Base-by-base conservation (phyloP, 2,113 vertebrate species). In the Rhinoderma darwinii region DNA sequence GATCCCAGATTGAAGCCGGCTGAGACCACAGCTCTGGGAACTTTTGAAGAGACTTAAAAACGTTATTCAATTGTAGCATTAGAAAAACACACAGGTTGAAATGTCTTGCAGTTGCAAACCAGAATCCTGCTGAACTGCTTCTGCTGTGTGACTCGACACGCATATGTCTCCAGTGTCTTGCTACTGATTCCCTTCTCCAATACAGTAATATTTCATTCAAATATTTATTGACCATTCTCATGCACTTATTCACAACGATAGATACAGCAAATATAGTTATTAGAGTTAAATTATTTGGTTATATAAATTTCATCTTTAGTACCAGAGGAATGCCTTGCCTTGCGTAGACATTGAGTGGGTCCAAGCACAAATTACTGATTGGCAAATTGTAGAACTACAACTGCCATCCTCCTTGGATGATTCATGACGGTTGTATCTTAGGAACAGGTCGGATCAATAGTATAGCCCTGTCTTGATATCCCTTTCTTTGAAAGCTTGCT, bases 191-290 rank as follows among this genome's bases (percentile, higher is more conserved):
- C 27, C 47, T 30, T 63, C 7, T 54, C 27, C 44, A 27, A 47
- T 41, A 83, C 43, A 27, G n/a, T 51, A n/a, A 20, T 70, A 51
- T 50, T 66, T 41, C 59, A n/a, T 84, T 35, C 51, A 41, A 11
- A 44, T 92, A n/a, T 91, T 76, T 85, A 77, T 85, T 92, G 90
- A 88, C 86, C 88, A 37, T 87, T 82, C 70, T 27, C 25, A 35
- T 76, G 88, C 90, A 87, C 89, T 90, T 92, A 88, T 85, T 88
- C 90, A 88, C 88, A 91, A 89, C 87, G 83, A 89, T 90, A 88
- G 84, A 93, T 91, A 87, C 11, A 84, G 47, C 91, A 85, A 54
- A n/a, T 78, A 86, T 87, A 44, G 68, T 89, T 87, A 90, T 44
- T 90, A 89, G 78, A 86, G 92, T 91, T 91, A 90, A 90, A 88